Evolutionary conservation across 2,797 vertebrate species (phyloP), one percentile per base, ranked within the genome.

Genomic region (Sciaenops ocellatus): DNA sequence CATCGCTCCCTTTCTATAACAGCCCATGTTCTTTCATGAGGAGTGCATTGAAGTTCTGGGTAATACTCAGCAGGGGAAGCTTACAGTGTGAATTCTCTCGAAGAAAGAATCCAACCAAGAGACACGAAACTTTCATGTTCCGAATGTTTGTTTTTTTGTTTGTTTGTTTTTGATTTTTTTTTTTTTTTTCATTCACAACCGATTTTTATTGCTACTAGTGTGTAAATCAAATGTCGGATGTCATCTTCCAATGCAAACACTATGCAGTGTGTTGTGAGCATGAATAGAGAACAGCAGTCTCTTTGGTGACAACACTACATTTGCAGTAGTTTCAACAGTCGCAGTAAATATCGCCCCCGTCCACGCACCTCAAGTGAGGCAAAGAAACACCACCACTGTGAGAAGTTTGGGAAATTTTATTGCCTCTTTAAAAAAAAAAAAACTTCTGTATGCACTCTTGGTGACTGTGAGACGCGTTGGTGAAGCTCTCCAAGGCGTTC

Each of bases 401-500:
- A 74, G 79, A 69, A 46, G 17, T 47, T 68, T 9, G 68, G 42
- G 57, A 55, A 18, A 62, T 87, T 88, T 86, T 72, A 85, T 76
- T 67, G 42, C 69, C 63, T 22, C 18, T 65, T 57, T 30, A 71
- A 70, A 34, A 1, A 34, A 30, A 34, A 34, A 34, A 34, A 80
- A 78, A 42, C n/a, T 20, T 41, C 46, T 80, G 55, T 52, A 7
- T 76, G 81, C 22, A 5, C 83, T 54, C 34, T 50, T 0, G 16
- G 54, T 77, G 84, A 84, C 74, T 73, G 71, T 0, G 41, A 62
- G 65, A 65, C 57, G 8, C 26, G 47, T n/a, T 24, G 42, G 62
- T 54, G 46, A 51, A 20, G 50, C 8, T 44, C 70, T 78, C 77
- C 78, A 46, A 80, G 62, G 60, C 57, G 78, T 86, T 91, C 86